Percentiles rank a stretch among this genome's conserved stretches.
Conservation (phyloP, 2,888 invertebrate species). For the Itoplectis maculator region DNA sequence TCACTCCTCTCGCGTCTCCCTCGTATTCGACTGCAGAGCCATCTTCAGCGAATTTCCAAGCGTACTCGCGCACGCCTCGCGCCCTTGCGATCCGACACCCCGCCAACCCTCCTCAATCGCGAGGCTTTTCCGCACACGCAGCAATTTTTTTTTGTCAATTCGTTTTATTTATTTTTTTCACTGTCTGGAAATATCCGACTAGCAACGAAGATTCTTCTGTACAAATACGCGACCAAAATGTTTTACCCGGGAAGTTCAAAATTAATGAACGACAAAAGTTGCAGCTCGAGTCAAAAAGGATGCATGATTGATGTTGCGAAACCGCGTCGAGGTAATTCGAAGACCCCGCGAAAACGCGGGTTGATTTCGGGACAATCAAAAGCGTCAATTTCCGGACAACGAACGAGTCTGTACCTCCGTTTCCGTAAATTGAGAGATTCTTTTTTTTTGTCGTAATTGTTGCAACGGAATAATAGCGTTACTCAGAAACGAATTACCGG, state of each 20-base stretch:
- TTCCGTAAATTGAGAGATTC: neutral
- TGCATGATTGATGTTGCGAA: too few relatives aligned
- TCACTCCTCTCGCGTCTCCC: conserved; percentile 42
- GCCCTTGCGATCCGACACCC: conserved; percentile 19
- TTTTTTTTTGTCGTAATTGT: neutral
- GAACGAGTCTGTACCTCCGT: neutral
- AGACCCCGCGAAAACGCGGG: too few relatives aligned
- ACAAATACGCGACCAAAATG: conserved; percentile 21
- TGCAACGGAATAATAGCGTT: neutral
- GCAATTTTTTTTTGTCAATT: conserved; percentile 54
- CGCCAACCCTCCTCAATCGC: conserved; percentile 8
- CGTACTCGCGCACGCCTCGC: conserved; percentile 37
- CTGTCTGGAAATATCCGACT: conserved; percentile 51
- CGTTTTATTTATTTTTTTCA: conserved; percentile 21
- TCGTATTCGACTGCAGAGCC: conserved; percentile 62
- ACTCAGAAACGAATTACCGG: conserved; percentile 4
- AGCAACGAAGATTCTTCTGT: conserved; percentile 9
- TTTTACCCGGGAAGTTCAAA: conserved; percentile 35
- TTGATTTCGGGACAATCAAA: neutral
- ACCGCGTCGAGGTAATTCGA: too few relatives aligned
- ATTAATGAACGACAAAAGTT: conserved; percentile 26
- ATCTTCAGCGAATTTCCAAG: conserved; percentile 60
- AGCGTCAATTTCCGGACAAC: neutral
- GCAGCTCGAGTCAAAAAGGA: too few relatives aligned
- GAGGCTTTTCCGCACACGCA: conserved; percentile 29